Conservation (phyloP, 1,140 invertebrate genomes). For the Choristoneura fumiferana region DNA sequence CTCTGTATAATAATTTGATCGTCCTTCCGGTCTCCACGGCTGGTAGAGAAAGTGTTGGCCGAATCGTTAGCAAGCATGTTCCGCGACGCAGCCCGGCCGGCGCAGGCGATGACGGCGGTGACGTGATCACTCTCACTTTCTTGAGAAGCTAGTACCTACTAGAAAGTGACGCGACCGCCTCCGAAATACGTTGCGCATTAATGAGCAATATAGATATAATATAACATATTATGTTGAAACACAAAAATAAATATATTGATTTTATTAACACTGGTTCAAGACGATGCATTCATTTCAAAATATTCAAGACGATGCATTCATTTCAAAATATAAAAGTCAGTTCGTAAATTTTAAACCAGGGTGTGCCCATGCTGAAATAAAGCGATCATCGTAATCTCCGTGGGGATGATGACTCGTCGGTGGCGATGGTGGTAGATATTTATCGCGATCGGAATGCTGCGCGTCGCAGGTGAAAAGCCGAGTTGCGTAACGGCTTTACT, state of each 20-base stretch:
- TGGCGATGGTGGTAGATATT: neutral
- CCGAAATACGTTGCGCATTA: conserved; percentile 32
- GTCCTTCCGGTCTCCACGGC: conserved; percentile 21
- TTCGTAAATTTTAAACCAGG: no score
- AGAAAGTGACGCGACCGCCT: conserved; percentile 42
- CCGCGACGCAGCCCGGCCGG: conserved; percentile 12
- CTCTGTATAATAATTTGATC: neutral
- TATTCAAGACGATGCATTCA: no score
- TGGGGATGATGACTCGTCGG: neutral
- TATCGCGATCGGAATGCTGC: conserved; percentile 35
- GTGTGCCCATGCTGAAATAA: no score
- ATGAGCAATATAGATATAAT: neutral
- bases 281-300: no score
- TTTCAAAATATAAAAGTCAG: no score
- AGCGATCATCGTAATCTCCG: no score
- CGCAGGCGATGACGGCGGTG: conserved; percentile 18
- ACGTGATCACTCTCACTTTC: conserved; percentile 47
- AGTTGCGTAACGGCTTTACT: conserved; percentile 53
- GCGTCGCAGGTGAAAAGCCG: conserved; percentile 52
- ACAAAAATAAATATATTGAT: no score
- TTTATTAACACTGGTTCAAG: no score
- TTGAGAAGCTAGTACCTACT: conserved; percentile 27
- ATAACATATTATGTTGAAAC: no score
- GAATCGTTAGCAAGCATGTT: conserved; percentile 20
- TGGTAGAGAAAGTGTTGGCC: conserved; percentile 26